phyloP scores from a whole-genome alignment of 1,140 invertebrate species.

The Trissolcus basalis region DNA sequence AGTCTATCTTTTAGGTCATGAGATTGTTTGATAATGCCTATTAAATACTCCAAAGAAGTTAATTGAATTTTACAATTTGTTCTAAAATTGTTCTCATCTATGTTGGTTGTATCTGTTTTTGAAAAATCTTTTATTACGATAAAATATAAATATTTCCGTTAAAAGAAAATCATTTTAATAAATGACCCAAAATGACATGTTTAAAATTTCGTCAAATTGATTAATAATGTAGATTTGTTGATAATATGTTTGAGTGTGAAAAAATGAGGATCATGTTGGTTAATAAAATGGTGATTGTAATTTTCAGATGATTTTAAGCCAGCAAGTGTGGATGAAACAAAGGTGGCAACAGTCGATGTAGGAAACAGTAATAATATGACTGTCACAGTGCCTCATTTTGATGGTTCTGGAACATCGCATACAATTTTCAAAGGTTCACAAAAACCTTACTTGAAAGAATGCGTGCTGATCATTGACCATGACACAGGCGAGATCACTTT shows the following conservation, averaged over 20 bases:
- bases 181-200: no score
- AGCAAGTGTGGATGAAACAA: conserved; percentile 93
- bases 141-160: no score
- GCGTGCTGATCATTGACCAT: conserved; percentile 95
- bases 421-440: conserved; percentile 96
- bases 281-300: no score
- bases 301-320: conserved; percentile 97
- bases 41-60: not conserved
- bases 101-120: no score
- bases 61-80: no score
- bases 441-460: conserved; percentile 93
- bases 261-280: no score
- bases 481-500: conserved; percentile 93
- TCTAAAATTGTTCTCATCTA: no score
- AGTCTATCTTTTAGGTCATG: conserved; percentile 1
- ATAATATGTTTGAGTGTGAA: no score
- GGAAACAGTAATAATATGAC: conserved; percentile 91
- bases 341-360: conserved; percentile 92
- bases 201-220: no score
- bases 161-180: no score
- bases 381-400: conserved; percentile 94
- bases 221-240: not conserved
- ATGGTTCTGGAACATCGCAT: conserved; percentile 90
- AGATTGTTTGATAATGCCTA: not conserved
- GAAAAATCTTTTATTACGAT: no score